Base-by-base conservation (phyloP, 2,888 invertebrate genomes). In the Rotaria sp. region DNA sequence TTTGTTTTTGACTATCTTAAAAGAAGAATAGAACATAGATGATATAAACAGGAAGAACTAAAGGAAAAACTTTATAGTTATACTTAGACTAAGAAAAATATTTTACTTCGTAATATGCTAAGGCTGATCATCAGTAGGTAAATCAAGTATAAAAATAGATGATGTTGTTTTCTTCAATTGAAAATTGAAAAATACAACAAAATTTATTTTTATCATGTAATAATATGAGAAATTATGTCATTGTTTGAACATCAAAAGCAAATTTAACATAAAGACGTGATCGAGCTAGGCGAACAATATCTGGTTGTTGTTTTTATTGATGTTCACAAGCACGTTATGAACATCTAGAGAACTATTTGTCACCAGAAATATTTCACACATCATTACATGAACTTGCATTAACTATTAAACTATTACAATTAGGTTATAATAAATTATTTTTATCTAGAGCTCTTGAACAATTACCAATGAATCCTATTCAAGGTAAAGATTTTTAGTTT, bases 141-240 rank as follows among this genome's bases (percentile, higher is more conserved):
- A 99, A 92, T 96, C 97, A 0, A 96, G 96, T 13, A 95, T 99
- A 88, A 99, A 98, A 0, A 99, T 99, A 88, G 95, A 99, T 91
- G 99, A 99, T 90, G 96, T 99, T 4, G 97, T 98, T 2, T 98
- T 92, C 98, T 99, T 0, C n/a, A n/a, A 95, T 99, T 87, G 98
- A 99, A 91, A 95, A 95, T 80, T 97, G 98, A 92, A 97, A 97
- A 89, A 92, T 89, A 30, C 84, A 86, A 67, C 86, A 84, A 59
- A 97, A 98, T 0, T 45, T 45, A 45, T 45, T 13, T 45, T 45
- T 45, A 45, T 45, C 13, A 45, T 45, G 13, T 45, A 45, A 45
- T 45, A 45, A 45, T 45, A 45, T 11, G 45, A 0, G 10, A 45
- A 45, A 45, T 4, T 45, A 45, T 45, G 45, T 45, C 45, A 45